These are phyloP conservation scores for Podargus strigoides DNA, from an alignment of 2,797 vertebrate genomes.

Conservation along the genomic window DNA sequence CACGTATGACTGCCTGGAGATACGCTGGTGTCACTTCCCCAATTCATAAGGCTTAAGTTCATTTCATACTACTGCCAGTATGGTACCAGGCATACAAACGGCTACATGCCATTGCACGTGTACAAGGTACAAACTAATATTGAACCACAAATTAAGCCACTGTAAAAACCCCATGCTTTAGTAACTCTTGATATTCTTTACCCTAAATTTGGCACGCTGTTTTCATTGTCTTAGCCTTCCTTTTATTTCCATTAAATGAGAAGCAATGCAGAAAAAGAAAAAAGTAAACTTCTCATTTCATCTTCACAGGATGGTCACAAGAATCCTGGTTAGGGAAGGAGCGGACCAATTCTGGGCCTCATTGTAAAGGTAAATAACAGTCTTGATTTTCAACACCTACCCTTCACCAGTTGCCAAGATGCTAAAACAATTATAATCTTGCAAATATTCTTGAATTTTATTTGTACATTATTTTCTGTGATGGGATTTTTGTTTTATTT, in stretches of 20 bases:
- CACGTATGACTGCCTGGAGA: not conserved
- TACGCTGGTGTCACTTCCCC: not conserved
- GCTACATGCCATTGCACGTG: rapidly evolving
- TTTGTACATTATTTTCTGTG: not conserved
- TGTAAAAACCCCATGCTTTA: not conserved
- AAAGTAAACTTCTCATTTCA: not conserved
- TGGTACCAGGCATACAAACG: not conserved
- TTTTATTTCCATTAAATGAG: not conserved
- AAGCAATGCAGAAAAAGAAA: not conserved
- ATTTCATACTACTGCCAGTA: not conserved
- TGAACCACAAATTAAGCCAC: not conserved
- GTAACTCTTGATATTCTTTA: not conserved
- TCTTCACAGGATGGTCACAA: not conserved
- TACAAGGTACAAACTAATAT: not conserved
- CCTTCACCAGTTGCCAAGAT: not conserved
- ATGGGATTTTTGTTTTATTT: not conserved
- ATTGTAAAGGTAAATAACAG: not conserved
- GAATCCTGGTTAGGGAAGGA: not conserved
- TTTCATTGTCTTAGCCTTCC: not conserved
- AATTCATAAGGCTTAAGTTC: not conserved
- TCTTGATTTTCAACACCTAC: not conserved
- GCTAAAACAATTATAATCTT: not conserved
- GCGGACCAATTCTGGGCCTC: not conserved
- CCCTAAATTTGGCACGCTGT: not conserved
- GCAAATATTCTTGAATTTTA: not conserved